phyloP scores from a whole-genome alignment of 2,797 vertebrate genomes.

The Pantherophis vulpinus region DNA sequence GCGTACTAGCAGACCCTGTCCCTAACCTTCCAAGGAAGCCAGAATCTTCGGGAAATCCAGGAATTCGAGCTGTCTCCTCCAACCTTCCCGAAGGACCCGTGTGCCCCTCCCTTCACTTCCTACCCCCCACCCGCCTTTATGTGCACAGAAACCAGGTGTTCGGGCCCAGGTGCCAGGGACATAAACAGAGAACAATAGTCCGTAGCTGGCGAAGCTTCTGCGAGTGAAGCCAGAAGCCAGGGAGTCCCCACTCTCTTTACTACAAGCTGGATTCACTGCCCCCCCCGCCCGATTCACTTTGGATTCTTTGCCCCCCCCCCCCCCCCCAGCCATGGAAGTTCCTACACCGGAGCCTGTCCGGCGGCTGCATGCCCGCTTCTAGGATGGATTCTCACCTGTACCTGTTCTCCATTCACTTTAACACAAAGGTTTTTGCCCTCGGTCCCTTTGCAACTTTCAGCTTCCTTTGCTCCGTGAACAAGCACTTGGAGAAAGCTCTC shows the following conservation, averaged over 20 bases:
- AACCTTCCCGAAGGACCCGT: neutral
- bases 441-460: conserved; percentile 4
- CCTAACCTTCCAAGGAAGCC: neutral
- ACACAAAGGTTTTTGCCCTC: neutral
- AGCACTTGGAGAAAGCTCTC: neutral
- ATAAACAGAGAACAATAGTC: conserved; percentile 21
- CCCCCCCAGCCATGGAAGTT: neutral
- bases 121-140: too few relatives aligned
- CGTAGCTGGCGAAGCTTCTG: too few relatives aligned
- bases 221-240: neutral
- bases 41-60: neutral
- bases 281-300: neutral
- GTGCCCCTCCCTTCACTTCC: neutral
- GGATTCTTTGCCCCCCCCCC: neutral
- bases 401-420: neutral
- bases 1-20: neutral
- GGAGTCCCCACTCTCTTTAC: neutral
- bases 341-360: neutral
- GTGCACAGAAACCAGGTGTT: neutral
- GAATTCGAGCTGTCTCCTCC: neutral
- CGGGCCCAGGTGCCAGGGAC: neutral
- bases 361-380: neutral
- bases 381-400: neutral
- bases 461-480: neutral
- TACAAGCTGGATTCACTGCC: neutral